Conservation (phyloP, 2,113 vertebrate genomes). For the Spermophilus dauricus region DNA sequence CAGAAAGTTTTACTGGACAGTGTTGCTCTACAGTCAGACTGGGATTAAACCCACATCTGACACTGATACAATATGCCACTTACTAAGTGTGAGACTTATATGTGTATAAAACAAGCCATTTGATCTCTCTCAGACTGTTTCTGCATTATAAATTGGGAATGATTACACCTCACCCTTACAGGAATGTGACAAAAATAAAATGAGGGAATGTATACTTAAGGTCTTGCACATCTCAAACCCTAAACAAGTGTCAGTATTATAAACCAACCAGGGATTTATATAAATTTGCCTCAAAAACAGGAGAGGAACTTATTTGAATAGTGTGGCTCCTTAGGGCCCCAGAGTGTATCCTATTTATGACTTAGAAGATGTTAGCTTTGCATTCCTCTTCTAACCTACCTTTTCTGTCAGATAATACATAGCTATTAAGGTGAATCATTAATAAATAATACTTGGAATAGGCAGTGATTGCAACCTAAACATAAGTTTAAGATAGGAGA, state of each 20-base stretch:
- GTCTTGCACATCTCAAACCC: background rate
- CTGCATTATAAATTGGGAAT: background rate
- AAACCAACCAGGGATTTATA: background rate
- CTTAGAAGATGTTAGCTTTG: conserved; percentile 58
- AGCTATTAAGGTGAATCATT: conserved; percentile 55
- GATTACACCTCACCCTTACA: background rate
- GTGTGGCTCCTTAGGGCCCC: background rate
- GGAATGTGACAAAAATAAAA: conserved; percentile 49
- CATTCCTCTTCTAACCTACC: background rate
- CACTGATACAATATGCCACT: background rate
- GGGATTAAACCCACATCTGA: background rate
- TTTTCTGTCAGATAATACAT: conserved; percentile 57
- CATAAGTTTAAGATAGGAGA: background rate
- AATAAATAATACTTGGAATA: conserved; percentile 34
- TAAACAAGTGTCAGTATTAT: background rate
- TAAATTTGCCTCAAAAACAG: conserved; percentile 57
- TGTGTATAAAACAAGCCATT: background rate
- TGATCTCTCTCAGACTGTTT: conserved; percentile 44
- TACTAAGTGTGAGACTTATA: background rate
- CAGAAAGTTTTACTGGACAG: background rate
- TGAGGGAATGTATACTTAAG: background rate
- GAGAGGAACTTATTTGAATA: conserved; percentile 24
- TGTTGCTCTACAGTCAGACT: background rate
- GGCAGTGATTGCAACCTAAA: background rate
- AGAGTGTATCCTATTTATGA: conserved; percentile 15